Conservation (phyloP, 1,140 invertebrate genomes). For the Charaxes varanes region DNA sequence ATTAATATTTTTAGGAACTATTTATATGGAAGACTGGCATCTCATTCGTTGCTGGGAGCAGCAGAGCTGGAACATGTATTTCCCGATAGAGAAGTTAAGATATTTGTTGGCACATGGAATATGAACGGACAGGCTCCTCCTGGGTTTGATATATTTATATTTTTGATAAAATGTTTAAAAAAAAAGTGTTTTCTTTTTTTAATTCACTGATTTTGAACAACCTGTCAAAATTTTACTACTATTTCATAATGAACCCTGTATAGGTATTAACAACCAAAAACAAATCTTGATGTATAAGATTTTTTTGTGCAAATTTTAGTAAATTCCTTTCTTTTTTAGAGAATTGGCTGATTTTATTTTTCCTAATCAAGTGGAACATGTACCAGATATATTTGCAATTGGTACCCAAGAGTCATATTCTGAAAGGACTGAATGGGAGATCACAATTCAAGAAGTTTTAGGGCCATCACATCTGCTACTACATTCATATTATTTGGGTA, state of each 20-base stretch:
- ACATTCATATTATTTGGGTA: slow-evolving; percentile 83
- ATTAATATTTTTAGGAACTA: slow-evolving; percentile 78
- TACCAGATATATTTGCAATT: slow-evolving; percentile 93
- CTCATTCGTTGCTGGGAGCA: slow-evolving; percentile 86
- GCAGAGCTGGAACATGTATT: slow-evolving; percentile 90
- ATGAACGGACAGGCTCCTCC: slow-evolving; percentile 91
- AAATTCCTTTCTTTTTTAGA: slow-evolving; percentile 46
- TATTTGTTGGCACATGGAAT: slow-evolving; percentile 97
- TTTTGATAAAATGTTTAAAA: not conserved
- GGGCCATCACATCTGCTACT: slow-evolving; percentile 92
- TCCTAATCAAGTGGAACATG: slow-evolving; percentile 86
- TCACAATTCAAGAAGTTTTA: slow-evolving; percentile 91
- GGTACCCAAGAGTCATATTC: slow-evolving; percentile 94
- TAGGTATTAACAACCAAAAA: too few relatives aligned
- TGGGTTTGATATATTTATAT: slow-evolving; percentile 74
- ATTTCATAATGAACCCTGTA: too few relatives aligned
- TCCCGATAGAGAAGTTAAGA: slow-evolving; percentile 86
- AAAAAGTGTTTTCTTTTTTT: not conserved
- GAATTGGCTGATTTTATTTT: slow-evolving; percentile 92
- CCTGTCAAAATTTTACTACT: too few relatives aligned
- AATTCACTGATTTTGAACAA: too few relatives aligned
- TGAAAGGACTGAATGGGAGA: slow-evolving; percentile 92
- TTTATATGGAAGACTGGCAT: slow-evolving; percentile 84
- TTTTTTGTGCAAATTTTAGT: not conserved
- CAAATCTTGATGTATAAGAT: too few relatives aligned